A percentile compares a stretch with the other conserved stretches of the same genome.
Conservation (phyloP, 2,888 invertebrate species). For the Amblyjoppa proteus region DNA sequence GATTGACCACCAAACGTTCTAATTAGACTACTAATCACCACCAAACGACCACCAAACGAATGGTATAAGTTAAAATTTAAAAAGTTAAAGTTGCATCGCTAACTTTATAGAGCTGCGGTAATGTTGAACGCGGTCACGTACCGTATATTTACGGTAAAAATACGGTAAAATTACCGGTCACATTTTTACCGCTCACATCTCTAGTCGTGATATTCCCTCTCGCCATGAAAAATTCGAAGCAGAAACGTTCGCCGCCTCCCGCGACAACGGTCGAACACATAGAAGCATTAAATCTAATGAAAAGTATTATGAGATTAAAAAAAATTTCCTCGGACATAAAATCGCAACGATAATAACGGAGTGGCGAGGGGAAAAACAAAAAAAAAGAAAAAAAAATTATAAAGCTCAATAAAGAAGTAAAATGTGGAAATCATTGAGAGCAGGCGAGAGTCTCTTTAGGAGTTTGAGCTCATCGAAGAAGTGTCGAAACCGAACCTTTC, state of each 20-base stretch:
- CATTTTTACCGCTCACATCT: too few species aligned
- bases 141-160: too few species aligned
- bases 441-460: constrained; percentile 61
- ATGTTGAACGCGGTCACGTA: too few species aligned
- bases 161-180: too few species aligned
- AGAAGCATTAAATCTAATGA: background rate
- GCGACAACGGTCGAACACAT: background rate
- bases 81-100: too few species aligned
- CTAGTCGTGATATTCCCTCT: background rate
- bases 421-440: constrained; percentile 71
- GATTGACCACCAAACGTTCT: too few species aligned
- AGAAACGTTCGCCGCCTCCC: background rate
- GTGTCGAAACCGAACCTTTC: constrained; percentile 85
- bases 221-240: background rate
- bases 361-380: background rate
- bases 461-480: constrained; percentile 63
- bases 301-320: background rate
- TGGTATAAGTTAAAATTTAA: too few species aligned
- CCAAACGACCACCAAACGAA: too few species aligned
- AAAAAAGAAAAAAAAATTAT: constrained; percentile 44
- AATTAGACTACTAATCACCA: too few species aligned
- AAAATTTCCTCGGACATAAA: background rate
- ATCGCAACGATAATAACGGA: constrained; percentile 16
- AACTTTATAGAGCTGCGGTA: too few species aligned
- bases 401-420: constrained; percentile 3